Evolutionary conservation across 2,797 vertebrate species (phyloP), one percentile per base, ranked within the genome.

Genomic region (Champsocephalus gunnari): DNA sequence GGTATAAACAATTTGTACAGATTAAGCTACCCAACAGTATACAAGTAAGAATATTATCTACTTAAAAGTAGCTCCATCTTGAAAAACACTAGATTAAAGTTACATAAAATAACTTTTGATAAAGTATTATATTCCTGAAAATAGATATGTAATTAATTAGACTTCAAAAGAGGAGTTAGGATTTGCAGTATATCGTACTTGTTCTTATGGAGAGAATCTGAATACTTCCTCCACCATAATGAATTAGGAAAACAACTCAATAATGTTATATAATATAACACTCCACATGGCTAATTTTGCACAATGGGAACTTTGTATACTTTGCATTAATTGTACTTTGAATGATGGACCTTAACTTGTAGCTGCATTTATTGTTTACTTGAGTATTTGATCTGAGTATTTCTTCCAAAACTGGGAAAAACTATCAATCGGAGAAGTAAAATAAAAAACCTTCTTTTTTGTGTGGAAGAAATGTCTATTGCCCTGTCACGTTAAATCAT

Each of bases 401-500:
- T 32, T 58, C 13, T 28, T 32, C 21, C 54, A 43, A 4, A 19
- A 38, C 32, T 11, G 1, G 2, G 12, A 47, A 3, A 12, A n/a
- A 21, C 2, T 38, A 48, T 14, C 12, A 0, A 12, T 5, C 0
- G 17, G 34, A 68, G 14, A 68, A 60, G 16, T 69, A 7, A 7
- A 2, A 58, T 12, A 11, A 34, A 59, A 53, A 2, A 61, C 43
- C 12, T 9, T 11, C 13, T 16, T 12, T 19, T 80, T 59, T 1
- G 14, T 57, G 43, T 43, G 50, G 3, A 55, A 6, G 5, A 71
- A 48, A 49, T 48, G 9, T 28, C 19, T 67, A 76, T 64, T 28
- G 24, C 47, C 7, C 28, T 63, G 53, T 64, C n/a, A 17, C 64
- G 14, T 79, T 73, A 82, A 81, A 81, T 81, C 81, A 74, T 41